These are phyloP conservation scores for Hyperoodon ampullatus DNA, from an alignment of 2,113 vertebrate genomes.

Conservation along the genomic window DNA sequence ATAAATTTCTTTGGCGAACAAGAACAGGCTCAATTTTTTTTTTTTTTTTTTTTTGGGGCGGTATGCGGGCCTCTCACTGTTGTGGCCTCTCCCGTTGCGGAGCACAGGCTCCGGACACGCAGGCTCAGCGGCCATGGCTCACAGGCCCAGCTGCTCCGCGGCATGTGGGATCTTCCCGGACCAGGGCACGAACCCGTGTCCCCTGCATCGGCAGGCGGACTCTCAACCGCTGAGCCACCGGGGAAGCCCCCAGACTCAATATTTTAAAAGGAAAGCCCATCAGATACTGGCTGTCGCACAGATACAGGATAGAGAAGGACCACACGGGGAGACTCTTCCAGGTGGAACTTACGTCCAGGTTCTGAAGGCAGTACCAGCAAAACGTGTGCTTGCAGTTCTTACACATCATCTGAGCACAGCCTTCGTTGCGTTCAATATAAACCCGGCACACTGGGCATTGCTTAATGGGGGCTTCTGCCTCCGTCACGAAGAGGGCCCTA, in stretches of 20 bases:
- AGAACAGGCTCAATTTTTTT: neutral
- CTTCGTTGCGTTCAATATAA: constrained; percentile 97
- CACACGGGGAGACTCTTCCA: fast-evolving
- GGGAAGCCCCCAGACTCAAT: neutral
- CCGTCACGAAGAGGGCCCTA: constrained; percentile 83
- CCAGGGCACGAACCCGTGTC: too few species aligned
- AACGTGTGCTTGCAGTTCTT: constrained; percentile 99
- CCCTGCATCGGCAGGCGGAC: too few species aligned
- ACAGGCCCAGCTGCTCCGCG: too few species aligned
- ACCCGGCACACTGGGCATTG: constrained; percentile 95
- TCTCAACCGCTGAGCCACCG: too few species aligned
- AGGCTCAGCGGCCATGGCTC: too few species aligned
- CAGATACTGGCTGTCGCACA: neutral
- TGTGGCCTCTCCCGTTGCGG: too few species aligned
- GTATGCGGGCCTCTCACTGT: too few species aligned
- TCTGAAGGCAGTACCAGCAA: constrained; percentile 99
- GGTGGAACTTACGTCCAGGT: constrained; percentile 92
- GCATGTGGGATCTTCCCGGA: too few species aligned
- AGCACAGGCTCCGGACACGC: too few species aligned
- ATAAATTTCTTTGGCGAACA: neutral
- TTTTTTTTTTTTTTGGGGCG: too few species aligned
- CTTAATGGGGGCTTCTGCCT: constrained; percentile 91
- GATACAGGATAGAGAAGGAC: fast-evolving
- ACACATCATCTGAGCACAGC: constrained; percentile 99
- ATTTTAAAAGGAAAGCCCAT: neutral